Conservation (phyloP, 2,113 vertebrate species). For the Paratilapia polleni region DNA sequence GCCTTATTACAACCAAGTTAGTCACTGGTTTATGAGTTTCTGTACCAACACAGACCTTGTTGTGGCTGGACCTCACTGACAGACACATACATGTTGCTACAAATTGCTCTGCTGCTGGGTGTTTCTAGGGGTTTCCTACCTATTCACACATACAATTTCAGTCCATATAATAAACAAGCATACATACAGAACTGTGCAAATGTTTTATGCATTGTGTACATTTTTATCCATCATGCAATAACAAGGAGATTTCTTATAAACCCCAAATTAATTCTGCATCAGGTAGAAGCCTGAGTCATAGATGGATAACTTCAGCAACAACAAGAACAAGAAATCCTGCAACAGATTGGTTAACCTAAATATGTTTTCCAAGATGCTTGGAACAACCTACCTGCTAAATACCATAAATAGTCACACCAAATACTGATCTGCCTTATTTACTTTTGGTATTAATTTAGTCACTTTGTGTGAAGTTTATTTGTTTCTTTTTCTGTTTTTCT, state of each 20-base stretch:
- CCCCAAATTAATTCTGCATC: background rate
- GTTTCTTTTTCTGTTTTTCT: background rate
- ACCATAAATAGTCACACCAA: background rate
- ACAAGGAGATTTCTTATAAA: background rate
- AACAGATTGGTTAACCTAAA: background rate
- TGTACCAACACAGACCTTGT: background rate
- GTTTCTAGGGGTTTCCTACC: background rate
- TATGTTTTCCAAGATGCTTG: background rate
- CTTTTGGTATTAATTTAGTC: background rate
- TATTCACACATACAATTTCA: background rate
- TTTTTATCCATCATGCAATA: background rate
- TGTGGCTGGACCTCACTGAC: background rate
- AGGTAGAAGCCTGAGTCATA: background rate
- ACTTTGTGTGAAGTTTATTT: background rate
- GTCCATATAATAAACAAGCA: background rate
- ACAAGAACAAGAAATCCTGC: background rate
- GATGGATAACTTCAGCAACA: background rate
- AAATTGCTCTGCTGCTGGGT: background rate
- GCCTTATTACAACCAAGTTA: conserved; percentile 19
- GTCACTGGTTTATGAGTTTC: background rate
- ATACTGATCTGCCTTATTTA: background rate
- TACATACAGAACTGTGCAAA: background rate
- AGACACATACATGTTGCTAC: background rate
- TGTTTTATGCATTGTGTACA: too few species aligned
- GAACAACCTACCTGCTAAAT: background rate